Evolutionary conservation across 2,113 vertebrate genomes (phyloP).

Genomic region (Dasyornis broadbenti): DNA sequence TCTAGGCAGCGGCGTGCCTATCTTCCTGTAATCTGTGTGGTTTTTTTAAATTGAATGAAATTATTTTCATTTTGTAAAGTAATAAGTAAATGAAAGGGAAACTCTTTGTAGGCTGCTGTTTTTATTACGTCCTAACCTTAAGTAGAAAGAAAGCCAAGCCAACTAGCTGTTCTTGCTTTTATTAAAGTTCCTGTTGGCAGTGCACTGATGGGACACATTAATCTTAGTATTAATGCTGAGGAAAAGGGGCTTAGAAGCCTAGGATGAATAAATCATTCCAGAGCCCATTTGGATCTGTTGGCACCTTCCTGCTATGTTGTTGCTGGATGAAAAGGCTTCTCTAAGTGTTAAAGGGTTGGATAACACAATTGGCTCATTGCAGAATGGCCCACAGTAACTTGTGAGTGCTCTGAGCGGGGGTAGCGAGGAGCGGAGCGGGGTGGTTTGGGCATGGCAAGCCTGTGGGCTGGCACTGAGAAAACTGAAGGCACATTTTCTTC

Average conservation of each 20-base stretch:
- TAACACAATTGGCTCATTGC: background rate
- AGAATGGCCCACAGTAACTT: background rate
- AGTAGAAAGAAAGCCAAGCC: slow-evolving; percentile 11
- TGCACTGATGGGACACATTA: slow-evolving; percentile 25
- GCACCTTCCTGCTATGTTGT: slow-evolving; percentile 22
- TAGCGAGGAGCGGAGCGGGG: background rate
- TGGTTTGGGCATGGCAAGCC: background rate
- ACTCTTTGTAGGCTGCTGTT: slow-evolving; percentile 17
- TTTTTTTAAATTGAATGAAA: background rate
- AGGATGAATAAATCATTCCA: slow-evolving; percentile 37
- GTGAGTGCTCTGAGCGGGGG: background rate
- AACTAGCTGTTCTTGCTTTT: slow-evolving; percentile 36
- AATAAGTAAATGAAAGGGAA: background rate
- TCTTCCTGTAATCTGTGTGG: background rate
- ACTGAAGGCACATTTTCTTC: background rate
- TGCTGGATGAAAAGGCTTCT: slow-evolving; percentile 17
- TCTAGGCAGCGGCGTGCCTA: background rate
- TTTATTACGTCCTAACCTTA: slow-evolving; percentile 28
- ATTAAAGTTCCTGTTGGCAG: slow-evolving; percentile 61
- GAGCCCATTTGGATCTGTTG: slow-evolving; percentile 36
- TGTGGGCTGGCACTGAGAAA: background rate
- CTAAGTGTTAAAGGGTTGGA: slow-evolving; percentile 1
- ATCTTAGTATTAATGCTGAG: slow-evolving; percentile 53
- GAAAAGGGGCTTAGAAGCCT: slow-evolving; percentile 35
- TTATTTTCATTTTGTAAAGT: background rate